phyloP scores from a whole-genome alignment of 1,140 invertebrate species.

The Brachionus asplanchnoidis region DNA sequence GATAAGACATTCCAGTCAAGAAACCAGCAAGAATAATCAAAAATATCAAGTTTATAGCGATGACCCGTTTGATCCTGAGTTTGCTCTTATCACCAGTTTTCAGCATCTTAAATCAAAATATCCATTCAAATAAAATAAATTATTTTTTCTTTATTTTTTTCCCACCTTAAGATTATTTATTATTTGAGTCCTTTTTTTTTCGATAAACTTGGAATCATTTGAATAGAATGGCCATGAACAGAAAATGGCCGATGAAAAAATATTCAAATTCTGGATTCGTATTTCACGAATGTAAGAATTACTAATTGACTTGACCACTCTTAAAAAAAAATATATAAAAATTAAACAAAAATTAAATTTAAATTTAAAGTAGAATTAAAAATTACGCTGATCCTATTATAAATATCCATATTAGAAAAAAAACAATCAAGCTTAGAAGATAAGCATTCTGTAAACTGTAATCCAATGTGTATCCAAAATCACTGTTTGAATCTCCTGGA shows the following conservation, averaged over 20 bases:
- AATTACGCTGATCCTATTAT: conserved; percentile 5
- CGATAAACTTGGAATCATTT: background rate
- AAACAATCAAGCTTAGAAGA: background rate
- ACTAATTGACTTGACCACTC: background rate
- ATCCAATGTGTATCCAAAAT: background rate
- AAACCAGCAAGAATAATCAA: background rate
- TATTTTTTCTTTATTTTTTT: background rate
- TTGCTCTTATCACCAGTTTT: background rate
- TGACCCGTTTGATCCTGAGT: background rate
- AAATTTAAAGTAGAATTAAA: background rate
- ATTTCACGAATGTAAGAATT: background rate
- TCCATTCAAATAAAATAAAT: background rate
- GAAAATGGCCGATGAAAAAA: background rate
- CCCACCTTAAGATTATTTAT: background rate
- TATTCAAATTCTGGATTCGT: background rate
- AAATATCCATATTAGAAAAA: background rate
- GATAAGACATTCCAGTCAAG: background rate
- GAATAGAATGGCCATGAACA: conserved; percentile 6
- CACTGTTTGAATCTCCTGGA: background rate
- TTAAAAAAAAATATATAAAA: background rate
- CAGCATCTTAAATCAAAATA: background rate
- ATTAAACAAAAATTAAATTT: background rate
- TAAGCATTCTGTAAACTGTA: conserved; percentile 27
- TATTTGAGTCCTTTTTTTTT: background rate
- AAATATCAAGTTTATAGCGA: background rate